Conservation (phyloP, 2,113 vertebrate genomes). For the Symphodus melops region DNA sequence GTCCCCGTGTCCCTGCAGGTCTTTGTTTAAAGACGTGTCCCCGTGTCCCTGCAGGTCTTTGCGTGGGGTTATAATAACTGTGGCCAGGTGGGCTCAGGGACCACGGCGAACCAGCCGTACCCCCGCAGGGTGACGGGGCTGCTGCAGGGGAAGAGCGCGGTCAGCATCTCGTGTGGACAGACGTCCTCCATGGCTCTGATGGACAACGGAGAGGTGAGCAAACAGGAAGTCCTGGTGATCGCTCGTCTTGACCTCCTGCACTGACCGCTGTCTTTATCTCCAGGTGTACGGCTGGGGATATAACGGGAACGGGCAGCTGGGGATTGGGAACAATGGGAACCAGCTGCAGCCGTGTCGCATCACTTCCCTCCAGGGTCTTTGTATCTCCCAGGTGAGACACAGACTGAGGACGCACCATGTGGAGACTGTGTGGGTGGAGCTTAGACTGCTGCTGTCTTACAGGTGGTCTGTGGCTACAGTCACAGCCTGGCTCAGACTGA, state of each 20-base stretch:
- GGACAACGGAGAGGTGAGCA: conserved; percentile 93
- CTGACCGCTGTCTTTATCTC: background rate
- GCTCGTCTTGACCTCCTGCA: background rate
- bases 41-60: conserved; percentile 86
- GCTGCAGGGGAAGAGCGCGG: conserved; percentile 89
- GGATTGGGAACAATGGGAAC: conserved; percentile 94
- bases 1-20: no score
- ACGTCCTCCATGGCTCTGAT: conserved; percentile 94
- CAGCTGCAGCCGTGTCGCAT: conserved; percentile 91
- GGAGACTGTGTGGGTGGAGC: no score
- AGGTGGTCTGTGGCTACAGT: conserved; percentile 95
- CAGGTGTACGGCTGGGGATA: conserved; percentile 97
- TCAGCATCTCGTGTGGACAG: conserved; percentile 92
- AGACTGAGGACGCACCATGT: no score
- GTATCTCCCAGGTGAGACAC: conserved; percentile 94
- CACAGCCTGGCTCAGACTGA: conserved; percentile 96
- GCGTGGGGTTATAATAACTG: conserved; percentile 99
- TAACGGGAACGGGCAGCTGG: conserved; percentile 96
- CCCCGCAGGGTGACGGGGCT: conserved; percentile 91
- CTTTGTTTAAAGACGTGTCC: no score
- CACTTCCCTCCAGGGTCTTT: conserved; percentile 86
- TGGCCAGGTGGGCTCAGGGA: conserved; percentile 96
- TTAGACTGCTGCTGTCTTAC: no score
- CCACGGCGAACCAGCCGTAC: conserved; percentile 94
- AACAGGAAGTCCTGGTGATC: background rate